Percentiles rank a stretch among this genome's conserved stretches.
Conservation (phyloP, 2,113 vertebrate species). For the Alligator mississippiensis region DNA sequence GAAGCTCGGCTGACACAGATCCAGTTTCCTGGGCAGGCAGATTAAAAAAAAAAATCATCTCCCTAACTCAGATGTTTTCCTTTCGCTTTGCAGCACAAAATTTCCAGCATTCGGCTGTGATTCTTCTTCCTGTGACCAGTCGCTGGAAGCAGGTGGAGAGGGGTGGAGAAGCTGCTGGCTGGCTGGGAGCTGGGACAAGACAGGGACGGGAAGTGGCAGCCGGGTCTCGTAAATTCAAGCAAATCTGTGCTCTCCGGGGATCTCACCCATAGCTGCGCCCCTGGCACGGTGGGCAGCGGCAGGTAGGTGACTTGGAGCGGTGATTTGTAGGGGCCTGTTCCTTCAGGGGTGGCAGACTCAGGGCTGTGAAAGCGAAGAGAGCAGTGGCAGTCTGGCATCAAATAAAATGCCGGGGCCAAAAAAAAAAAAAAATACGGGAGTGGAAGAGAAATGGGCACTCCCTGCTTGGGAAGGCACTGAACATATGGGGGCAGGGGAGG, state of each 20-base stretch:
- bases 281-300: neutral
- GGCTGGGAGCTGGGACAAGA: neutral
- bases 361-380: neutral
- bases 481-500: neutral
- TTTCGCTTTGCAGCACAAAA: conserved; percentile 40
- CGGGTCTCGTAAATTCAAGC: neutral
- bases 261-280: neutral
- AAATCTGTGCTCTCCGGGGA: neutral
- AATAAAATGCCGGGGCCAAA: neutral
- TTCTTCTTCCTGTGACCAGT: neutral
- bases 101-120: neutral
- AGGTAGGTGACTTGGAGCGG: neutral
- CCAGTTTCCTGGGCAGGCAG: conserved; percentile 56
- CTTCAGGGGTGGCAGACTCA: neutral
- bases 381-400: no score
- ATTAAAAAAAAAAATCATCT: neutral
- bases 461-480: neutral
- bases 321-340: neutral
- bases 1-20: conserved; percentile 59
- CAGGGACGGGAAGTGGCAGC: neutral
- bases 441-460: rapidly evolving
- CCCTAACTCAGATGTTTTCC: conserved; percentile 42
- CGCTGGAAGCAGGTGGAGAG: neutral
- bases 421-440: neutral
- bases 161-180: no score